Evolutionary conservation across 2,888 invertebrate species (phyloP), one percentile per base, ranked within the genome.

Genomic region (Lypha dubia): DNA sequence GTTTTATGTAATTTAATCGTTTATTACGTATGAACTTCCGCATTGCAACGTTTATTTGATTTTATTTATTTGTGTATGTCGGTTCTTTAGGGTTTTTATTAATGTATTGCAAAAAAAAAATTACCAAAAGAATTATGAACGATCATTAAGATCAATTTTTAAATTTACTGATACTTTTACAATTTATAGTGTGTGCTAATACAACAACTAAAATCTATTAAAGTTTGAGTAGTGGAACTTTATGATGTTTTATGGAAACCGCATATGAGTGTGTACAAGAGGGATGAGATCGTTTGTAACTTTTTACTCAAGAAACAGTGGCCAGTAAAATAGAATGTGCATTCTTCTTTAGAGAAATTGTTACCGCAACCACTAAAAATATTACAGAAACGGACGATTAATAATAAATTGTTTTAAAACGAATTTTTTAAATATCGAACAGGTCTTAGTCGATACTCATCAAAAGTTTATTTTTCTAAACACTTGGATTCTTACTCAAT

Each of bases 1-100:
- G 53, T 44, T 70, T 71, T 49, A 53, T 32, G 65, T 79, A 79
- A 79, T 58, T 65, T 46, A 28, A 73, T 79, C 63, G 41, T 65
- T 65, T 28, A 56, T 63, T 65, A 49, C n/a, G 13, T 71, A 24
- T 46, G 11, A 46, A 58, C 73, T 79, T 79, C 79, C 79, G 79
- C 73, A 73, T 79, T 73, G 71, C 73, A 38, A 44, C 20, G 32
- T 35, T 35, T 51, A 24, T 62, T 44, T 56, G 28, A n/a, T 13
- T 41, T 70, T 56, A 11, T 2, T 44, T 7, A 13, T 28, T 28
- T 28, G 5, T 28, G 2, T 28, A 28, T 28, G 28, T 28, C 4
- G 44, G 1, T 9, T 56, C 56, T 56, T 20, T 24, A 41, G 17
- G 22, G 22, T 51, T 24, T 20, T n/a, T 11, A 15, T 32, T 5